These are phyloP conservation scores for Cotesia congregata DNA, from an alignment of 2,888 invertebrate genomes.

Conservation along the genomic window DNA sequence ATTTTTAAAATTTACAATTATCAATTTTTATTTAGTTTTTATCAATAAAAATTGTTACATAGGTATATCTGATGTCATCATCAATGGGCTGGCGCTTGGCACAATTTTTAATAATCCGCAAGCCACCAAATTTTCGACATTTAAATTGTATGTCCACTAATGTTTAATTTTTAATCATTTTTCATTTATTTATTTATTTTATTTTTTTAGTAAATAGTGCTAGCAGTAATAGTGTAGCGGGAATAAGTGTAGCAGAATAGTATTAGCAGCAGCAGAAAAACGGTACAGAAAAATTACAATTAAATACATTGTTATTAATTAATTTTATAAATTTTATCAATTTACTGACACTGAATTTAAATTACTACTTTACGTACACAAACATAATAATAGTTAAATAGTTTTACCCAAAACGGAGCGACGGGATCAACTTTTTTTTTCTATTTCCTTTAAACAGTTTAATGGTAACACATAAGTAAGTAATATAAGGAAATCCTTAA, in stretches of 20 bases:
- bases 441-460: not conserved
- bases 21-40: slow-evolving; percentile 53
- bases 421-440: slow-evolving; percentile 14
- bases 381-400: not conserved
- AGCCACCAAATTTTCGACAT: slow-evolving; percentile 30
- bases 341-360: slow-evolving; percentile 11
- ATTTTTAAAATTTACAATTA: slow-evolving; percentile 53
- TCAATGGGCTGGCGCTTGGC: slow-evolving; percentile 45
- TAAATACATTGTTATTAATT: slow-evolving; percentile 27
- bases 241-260: slow-evolving; percentile 27
- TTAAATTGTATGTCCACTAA: slow-evolving; percentile 30
- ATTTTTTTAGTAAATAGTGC: slow-evolving; percentile 24
- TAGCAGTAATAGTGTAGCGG: not conserved
- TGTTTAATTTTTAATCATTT: slow-evolving; percentile 34
- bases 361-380: not conserved
- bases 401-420: not conserved
- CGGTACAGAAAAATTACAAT: slow-evolving; percentile 31
- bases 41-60: slow-evolving; percentile 69
- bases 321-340: slow-evolving; percentile 23
- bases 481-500: slow-evolving; percentile 15
- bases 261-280: slow-evolving; percentile 2
- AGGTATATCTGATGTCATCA: slow-evolving; percentile 51
- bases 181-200: not conserved
- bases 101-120: slow-evolving; percentile 40
- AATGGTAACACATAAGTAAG: not conserved